A percentile compares a stretch with the other conserved stretches of the same genome.
Evolutionary conservation across 2,888 invertebrate genomes (phyloP).

Genomic region (Seira musarum): DNA sequence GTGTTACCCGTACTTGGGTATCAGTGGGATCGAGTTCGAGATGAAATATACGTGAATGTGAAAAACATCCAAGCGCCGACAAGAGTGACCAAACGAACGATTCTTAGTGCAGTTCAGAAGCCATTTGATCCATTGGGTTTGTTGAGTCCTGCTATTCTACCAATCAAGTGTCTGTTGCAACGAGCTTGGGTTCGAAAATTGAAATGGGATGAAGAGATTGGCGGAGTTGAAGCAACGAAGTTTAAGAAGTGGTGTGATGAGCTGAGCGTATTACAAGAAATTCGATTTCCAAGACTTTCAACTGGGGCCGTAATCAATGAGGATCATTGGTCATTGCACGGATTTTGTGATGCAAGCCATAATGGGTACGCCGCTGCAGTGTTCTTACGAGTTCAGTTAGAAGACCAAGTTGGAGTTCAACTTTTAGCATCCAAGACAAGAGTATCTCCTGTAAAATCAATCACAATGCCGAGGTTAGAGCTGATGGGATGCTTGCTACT

Average conservation of each 20-base stretch:
- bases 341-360: neutral
- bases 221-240: neutral
- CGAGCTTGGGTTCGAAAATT: neutral
- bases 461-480: too few relatives aligned
- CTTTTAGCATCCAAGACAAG: neutral
- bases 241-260: neutral
- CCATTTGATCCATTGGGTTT: conserved; percentile 16
- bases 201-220: neutral
- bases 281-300: neutral
- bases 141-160: neutral
- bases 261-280: neutral
- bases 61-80: too few relatives aligned
- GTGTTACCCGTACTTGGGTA: neutral
- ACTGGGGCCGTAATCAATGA: neutral
- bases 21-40: neutral
- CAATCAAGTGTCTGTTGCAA: neutral
- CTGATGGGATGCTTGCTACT: too few relatives aligned
- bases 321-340: neutral
- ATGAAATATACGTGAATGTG: neutral
- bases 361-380: neutral
- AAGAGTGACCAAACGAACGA: conserved; percentile 6
- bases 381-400: neutral
- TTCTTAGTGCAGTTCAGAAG: neutral
- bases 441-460: too few relatives aligned
- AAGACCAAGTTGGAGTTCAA: neutral